Conservation (phyloP, 1,140 invertebrate species). For the Aphidius ervi region DNA sequence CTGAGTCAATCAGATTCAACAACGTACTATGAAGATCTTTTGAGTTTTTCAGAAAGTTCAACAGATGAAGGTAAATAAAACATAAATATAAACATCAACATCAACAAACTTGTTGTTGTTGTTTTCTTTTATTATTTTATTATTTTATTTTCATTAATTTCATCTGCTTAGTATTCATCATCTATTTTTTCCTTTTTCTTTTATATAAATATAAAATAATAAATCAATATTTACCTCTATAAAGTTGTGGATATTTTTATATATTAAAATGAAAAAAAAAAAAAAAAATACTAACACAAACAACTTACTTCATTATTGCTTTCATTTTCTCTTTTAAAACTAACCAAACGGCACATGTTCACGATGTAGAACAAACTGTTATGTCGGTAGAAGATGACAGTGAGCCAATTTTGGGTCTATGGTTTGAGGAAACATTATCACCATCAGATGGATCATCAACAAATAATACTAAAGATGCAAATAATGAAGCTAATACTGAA, state of each 20-base stretch:
- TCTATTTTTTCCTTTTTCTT: not conserved
- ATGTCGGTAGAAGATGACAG: constrained; percentile 69
- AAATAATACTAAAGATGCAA: constrained; percentile 54
- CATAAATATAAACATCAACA: constrained; percentile 1
- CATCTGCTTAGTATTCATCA: constrained; percentile 7
- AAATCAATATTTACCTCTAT: not conserved
- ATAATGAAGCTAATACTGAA: constrained; percentile 53
- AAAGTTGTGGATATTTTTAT: not conserved
- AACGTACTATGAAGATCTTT: constrained; percentile 88
- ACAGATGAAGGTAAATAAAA: constrained; percentile 69
- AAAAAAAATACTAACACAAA: not conserved
- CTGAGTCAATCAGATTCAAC: constrained; percentile 86
- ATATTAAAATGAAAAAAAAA: not conserved
- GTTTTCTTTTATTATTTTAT: constrained; percentile 20
- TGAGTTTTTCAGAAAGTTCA: constrained; percentile 84
- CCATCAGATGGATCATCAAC: constrained; percentile 62
- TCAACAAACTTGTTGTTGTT: constrained; percentile 7
- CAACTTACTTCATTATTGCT: constrained; percentile 28
- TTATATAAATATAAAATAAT: not conserved
- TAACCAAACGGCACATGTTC: constrained; percentile 41
- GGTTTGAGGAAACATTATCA: constrained; percentile 88
- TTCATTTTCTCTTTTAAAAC: constrained; percentile 35
- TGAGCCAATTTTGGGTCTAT: constrained; percentile 85
- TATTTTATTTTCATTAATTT: constrained; percentile 14
- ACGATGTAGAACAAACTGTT: constrained; percentile 48